Percentiles rank a stretch among this genome's conserved stretches.
Conservation (phyloP, 2,113 vertebrate species). For the Opisthocomus hoazin region DNA sequence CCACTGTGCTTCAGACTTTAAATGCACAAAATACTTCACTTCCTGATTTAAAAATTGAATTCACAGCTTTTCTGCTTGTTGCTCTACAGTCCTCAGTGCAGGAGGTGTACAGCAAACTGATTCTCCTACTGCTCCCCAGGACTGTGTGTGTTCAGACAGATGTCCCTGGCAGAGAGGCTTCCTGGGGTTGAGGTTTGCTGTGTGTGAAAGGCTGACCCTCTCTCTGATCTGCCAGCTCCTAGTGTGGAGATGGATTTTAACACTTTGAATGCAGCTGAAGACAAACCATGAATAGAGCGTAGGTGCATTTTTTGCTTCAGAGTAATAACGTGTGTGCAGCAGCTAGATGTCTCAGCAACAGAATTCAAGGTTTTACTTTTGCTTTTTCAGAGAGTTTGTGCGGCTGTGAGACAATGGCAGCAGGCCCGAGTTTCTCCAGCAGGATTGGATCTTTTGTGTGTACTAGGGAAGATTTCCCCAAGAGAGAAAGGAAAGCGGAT, state of each 20-base stretch:
- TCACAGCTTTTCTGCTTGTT: neutral
- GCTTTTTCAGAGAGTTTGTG: neutral
- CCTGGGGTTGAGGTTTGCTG: neutral
- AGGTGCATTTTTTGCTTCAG: neutral
- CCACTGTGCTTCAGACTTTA: neutral
- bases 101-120: neutral
- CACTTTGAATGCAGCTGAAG: neutral
- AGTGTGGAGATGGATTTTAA: neutral
- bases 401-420: neutral
- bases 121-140: neutral
- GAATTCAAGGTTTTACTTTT: neutral
- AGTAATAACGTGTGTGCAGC: neutral
- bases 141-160: neutral
- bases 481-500: neutral
- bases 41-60: neutral
- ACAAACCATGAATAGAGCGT: fast-evolving
- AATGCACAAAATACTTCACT: neutral
- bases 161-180: neutral
- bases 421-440: neutral
- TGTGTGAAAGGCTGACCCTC: neutral
- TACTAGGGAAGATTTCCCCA: neutral
- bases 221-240: neutral
- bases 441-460: neutral
- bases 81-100: neutral
- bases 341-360: neutral